Evolutionary conservation across 2,113 vertebrate genomes (phyloP), one percentile per base, ranked within the genome.

Genomic region (Gallinago media): DNA sequence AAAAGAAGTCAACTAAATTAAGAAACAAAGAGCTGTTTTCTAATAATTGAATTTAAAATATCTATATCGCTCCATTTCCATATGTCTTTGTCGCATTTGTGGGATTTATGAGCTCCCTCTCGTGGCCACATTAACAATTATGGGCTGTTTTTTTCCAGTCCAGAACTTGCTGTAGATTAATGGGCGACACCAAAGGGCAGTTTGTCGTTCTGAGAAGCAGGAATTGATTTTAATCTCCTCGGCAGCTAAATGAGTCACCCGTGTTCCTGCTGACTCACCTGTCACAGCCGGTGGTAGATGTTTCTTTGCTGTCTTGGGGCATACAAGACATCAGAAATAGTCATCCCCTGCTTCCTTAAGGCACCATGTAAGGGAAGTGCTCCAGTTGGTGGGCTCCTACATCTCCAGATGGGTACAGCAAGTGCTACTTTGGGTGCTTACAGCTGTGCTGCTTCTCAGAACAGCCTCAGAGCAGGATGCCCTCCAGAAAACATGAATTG

Each of bases 31-130:
- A 61, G 8, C 16, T 63, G 19, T 44, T 87, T 87, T 49, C 40
- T 44, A 76, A 82, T 21, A 66, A 73, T 8, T 25, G 2, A 13
- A 62, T 58, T 54, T 8, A 34, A 81, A 74, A 12, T 36, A 2
- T 20, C 12, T 55, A 0, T 1, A 17, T 23, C 6, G 38, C 22
- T 23, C 54, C 7, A 8, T 52, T 38, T 73, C 36, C 9, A 15
- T 26, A 8, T 0, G 1, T 32, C n/a, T 38, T 70, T 3, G 27
- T 1, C 1, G 8, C 42, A 21, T 15, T 76, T 25, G 15, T 34
- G 36, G 89, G 58, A 49, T 81, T 84, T 62, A 40, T 36, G 88
- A 76, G 93, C 93, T 93, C 96, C 95, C 92, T 96, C 94, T 96
- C 49, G 72, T 85, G 94, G 89, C 38, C 14, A 73, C 42, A 15